phyloP scores from a whole-genome alignment of 2,113 vertebrate species.

The Phalacrocorax pelagicus region DNA sequence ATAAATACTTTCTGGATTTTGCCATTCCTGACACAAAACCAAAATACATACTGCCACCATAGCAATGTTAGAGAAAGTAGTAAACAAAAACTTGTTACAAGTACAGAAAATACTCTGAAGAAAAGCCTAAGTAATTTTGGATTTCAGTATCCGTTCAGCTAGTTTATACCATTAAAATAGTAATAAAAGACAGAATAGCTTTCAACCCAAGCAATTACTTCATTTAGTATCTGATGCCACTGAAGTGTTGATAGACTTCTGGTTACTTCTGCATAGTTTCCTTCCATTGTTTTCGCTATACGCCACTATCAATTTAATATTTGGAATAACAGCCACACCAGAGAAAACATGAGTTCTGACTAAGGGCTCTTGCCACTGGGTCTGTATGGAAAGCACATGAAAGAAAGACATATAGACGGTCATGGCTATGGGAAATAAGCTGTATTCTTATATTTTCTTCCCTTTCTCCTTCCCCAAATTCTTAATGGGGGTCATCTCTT shows the following conservation, averaged over 20 bases:
- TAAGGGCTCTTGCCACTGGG: neutral
- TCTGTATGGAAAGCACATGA: neutral
- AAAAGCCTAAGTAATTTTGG: neutral
- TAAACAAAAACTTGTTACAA: neutral
- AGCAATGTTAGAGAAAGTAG: neutral
- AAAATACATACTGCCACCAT: neutral
- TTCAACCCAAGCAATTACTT: neutral
- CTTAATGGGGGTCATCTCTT: neutral
- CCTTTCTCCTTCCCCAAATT: neutral
- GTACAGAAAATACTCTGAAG: neutral
- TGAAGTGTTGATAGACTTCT: neutral
- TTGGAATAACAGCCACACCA: neutral
- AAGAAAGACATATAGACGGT: neutral
- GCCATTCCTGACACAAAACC: neutral
- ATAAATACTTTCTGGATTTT: neutral
- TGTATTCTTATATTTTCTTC: neutral
- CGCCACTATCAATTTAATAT: neutral
- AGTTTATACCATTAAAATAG: neutral
- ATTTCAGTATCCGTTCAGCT: neutral
- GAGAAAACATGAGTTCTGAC: neutral
- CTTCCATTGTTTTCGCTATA: neutral
- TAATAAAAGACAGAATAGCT: neutral
- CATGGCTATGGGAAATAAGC: neutral
- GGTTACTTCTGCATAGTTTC: neutral
- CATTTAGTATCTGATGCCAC: neutral